Base-by-base conservation (phyloP, 2,888 invertebrate species). In the Drosophila seclusa region DNA sequence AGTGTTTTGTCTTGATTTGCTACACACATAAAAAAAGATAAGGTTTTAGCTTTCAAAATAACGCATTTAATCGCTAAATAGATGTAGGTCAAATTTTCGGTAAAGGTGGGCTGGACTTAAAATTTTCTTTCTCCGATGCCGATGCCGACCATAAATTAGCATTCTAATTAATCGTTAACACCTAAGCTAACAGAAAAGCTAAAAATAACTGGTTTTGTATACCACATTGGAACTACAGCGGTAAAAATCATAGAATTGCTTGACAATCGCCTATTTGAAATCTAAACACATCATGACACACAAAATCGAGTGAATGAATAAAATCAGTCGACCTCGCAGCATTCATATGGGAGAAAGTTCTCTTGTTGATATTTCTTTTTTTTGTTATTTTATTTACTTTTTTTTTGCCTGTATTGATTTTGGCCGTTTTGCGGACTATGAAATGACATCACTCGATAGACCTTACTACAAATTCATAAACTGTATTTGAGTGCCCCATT, bases 331-430 rank as follows among this genome's bases (percentile, higher is more conserved):
- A 69, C 55, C 70, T 70, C 86, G 54, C 80, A 80, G 80, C 80
- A 82, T 85, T 80, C 85, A 87, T 85, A 83, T 80, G 85, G 85
- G 83, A 77, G 83, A 83, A 83, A 83, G 83, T 87, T 83, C 73
- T 81, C 68, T 68, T 68, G 74, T 65, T 58, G 52, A 65, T 55
- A 31, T 55, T 11, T 24, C 21, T 42, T 42, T 42, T n/a, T 40
- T n/a, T 38, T n/a, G n/a, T 53, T 40, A 36, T 67, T 64, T 68
- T 72, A 42, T 21, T 63, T 36, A 31, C 27, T 36, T 54, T 48
- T 50, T 68, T 73, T 68, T 53, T 55, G 31, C 32, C 21, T 61
- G 45, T 69, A 74, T 77, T 78, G 68, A 69, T 77, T 63, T 74
- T 42, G 40, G 52, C 34, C 38, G 48, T 57, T 31, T 57, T 21